Percentiles rank a stretch among this genome's conserved stretches.
phyloP scores from a whole-genome alignment of 1,140 invertebrate genomes.

The Theocolax elegans region DNA sequence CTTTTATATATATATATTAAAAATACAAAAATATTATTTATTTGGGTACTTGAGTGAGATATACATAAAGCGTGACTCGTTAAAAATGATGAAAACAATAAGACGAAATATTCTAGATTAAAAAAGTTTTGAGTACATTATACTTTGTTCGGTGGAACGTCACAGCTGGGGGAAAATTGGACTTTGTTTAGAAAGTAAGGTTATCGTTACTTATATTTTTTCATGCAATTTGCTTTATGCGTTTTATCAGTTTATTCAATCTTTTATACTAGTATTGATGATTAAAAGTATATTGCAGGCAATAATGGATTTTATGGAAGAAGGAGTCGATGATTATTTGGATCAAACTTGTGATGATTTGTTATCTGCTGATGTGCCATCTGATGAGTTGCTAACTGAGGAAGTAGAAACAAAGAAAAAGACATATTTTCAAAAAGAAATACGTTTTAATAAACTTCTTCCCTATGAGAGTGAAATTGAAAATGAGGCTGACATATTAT shows the following conservation, averaged over 20 bases:
- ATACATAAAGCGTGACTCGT: conserved; percentile 34
- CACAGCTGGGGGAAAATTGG: not conserved
- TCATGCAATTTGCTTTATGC: not conserved
- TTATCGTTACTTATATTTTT: conserved; percentile 13
- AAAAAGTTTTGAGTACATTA: conserved; percentile 3
- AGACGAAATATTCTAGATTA: conserved; percentile 9
- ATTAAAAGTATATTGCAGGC: not conserved
- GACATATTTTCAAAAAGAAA: conserved; percentile 70
- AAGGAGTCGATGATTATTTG: conserved; percentile 20
- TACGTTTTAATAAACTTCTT: conserved; percentile 74
- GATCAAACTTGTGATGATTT: conserved; percentile 23
- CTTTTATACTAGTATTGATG: not conserved
- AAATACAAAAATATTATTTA: conserved; percentile 28
- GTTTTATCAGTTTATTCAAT: not conserved
- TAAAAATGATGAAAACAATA: conserved; percentile 14
- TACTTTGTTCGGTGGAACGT: not conserved
- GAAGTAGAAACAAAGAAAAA: conserved; percentile 27
- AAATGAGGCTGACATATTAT: conserved; percentile 71
- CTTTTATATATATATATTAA: conserved; percentile 13
- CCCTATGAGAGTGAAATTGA: conserved; percentile 76
- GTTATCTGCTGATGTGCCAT: conserved; percentile 14
- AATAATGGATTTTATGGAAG: conserved; percentile 18
- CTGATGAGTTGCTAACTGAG: conserved; percentile 22
- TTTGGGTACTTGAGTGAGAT: conserved; percentile 3
- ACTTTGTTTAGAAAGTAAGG: conserved; percentile 27